These are phyloP conservation scores for Perognathus longimembris DNA, from an alignment of 2,113 vertebrate species.

Conservation along the genomic window DNA sequence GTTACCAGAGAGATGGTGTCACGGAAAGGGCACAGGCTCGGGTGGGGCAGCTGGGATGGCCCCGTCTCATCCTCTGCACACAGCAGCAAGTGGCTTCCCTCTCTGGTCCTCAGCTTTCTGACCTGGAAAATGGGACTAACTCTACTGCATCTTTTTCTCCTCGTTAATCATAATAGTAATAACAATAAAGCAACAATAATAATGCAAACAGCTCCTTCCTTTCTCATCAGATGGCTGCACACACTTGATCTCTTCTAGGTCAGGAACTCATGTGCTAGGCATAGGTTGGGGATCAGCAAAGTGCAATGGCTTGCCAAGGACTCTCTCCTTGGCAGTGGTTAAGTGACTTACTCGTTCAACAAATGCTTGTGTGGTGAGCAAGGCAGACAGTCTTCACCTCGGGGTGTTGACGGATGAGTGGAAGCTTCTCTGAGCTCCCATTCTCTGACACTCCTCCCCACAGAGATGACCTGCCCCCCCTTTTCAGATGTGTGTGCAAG, in stretches of 20 bases:
- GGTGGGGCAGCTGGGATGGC: not conserved
- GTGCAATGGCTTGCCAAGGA: not conserved
- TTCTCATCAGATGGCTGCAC: fast-evolving
- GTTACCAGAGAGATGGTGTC: not conserved
- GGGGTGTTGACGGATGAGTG: fast-evolving
- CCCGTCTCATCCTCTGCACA: not conserved
- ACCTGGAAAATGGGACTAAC: constrained; percentile 32
- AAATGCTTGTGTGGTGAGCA: not conserved
- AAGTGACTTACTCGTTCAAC: not conserved
- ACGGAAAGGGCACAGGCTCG: constrained; percentile 14
- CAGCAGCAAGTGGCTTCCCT: too few species aligned
- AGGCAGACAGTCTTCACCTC: not conserved
- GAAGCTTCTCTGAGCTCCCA: not conserved
- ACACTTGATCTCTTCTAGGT: not conserved
- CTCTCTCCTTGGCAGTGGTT: not conserved
- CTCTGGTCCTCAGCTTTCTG: not conserved
- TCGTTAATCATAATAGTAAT: too few species aligned
- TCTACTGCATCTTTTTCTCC: not conserved
- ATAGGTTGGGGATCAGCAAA: not conserved
- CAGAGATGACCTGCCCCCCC: fast-evolving
- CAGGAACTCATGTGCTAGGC: not conserved
- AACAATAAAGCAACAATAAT: too few species aligned
- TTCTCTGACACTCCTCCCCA: fast-evolving
- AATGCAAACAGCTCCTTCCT: not conserved
- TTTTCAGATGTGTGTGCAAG: too few species aligned